phyloP scores from a whole-genome alignment of 2,797 vertebrate genomes.

The Naso thynnoides region DNA sequence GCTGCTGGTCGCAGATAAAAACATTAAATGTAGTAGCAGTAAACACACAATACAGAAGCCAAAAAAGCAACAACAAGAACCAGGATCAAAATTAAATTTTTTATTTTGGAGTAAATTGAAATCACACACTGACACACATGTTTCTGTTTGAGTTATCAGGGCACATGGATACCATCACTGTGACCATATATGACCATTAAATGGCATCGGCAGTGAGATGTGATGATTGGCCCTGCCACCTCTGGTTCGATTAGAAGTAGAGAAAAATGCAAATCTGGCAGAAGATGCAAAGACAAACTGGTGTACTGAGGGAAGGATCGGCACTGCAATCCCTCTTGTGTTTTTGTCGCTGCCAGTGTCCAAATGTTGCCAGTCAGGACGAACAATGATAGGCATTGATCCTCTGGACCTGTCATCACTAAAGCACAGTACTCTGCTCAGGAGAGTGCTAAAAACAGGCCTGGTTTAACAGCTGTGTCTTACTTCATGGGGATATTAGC shows the following conservation, averaged over 20 bases:
- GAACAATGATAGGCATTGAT: conserved; percentile 49
- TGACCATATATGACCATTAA: conserved; percentile 32
- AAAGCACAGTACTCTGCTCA: conserved; percentile 40
- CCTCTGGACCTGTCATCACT: conserved; percentile 50
- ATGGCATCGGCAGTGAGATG: conserved; percentile 11
- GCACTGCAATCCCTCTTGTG: conserved; percentile 44
- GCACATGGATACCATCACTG: conserved; percentile 14
- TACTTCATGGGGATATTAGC: conserved; percentile 25
- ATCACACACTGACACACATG: too few species aligned
- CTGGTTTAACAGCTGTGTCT: conserved; percentile 57
- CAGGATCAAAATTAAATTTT: neutral
- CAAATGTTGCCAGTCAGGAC: conserved; percentile 47
- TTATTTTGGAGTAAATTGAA: neutral
- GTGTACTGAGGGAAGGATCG: conserved; percentile 30
- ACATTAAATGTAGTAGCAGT: neutral
- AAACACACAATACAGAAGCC: neutral
- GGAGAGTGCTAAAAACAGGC: conserved; percentile 55
- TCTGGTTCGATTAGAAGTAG: conserved; percentile 51
- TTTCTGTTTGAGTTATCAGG: conserved; percentile 15
- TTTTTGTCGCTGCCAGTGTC: conserved; percentile 26
- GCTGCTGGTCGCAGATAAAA: too few species aligned
- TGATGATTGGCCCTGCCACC: conserved; percentile 38
- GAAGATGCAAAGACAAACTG: conserved; percentile 31
- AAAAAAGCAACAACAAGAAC: neutral
- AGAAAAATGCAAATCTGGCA: conserved; percentile 58